Percentiles rank a stretch among this genome's conserved stretches.
These are phyloP conservation scores for Eumeta japonica DNA, from an alignment of 1,140 invertebrate genomes.

Conservation along the genomic window DNA sequence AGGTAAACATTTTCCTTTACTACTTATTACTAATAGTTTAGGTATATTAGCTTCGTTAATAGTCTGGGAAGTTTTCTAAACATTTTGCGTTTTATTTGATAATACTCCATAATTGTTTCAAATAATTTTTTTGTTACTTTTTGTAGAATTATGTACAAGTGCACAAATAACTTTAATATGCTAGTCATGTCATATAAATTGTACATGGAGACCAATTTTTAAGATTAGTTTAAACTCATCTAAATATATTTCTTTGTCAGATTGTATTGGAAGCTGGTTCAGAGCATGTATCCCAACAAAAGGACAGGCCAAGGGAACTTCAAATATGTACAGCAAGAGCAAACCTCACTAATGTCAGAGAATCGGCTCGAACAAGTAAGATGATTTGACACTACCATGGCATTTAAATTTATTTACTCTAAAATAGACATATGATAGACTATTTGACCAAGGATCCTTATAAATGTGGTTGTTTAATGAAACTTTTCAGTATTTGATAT, in stretches of 20 bases:
- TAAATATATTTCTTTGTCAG: slow-evolving; percentile 57
- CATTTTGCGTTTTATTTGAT: no score
- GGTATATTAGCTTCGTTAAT: background rate
- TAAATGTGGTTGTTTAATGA: no score
- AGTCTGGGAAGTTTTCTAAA: no score
- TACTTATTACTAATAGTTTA: background rate
- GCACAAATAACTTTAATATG: background rate
- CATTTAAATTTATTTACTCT: no score
- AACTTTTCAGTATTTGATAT: background rate
- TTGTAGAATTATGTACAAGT: background rate
- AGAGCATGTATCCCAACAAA: slow-evolving; percentile 68
- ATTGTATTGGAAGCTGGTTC: slow-evolving; percentile 69
- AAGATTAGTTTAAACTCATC: slow-evolving; percentile 31
- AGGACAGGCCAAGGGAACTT: slow-evolving; percentile 77
- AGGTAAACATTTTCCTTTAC: slow-evolving; percentile 56
- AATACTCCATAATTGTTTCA: no score
- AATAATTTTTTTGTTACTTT: background rate
- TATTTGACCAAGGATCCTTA: background rate
- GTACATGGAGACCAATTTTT: background rate
- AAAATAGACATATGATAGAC: no score
- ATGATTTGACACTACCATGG: no score
- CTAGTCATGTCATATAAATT: background rate
- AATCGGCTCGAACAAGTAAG: slow-evolving; percentile 38
- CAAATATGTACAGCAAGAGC: slow-evolving; percentile 80
- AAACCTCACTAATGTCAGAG: slow-evolving; percentile 72